Evolutionary conservation across 2,797 vertebrate species (phyloP).

Genomic region (Poecilia wingei): DNA sequence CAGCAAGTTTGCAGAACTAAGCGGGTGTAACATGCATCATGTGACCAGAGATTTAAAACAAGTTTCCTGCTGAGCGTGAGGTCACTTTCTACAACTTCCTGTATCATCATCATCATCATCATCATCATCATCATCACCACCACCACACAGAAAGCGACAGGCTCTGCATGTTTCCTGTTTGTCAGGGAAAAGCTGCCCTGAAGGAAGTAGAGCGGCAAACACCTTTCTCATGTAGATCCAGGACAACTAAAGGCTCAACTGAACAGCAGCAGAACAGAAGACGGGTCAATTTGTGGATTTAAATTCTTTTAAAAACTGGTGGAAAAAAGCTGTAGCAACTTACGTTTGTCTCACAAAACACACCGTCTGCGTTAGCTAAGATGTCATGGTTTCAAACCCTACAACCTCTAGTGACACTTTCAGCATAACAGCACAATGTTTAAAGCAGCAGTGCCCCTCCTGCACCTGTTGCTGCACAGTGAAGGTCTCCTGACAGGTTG

Average conservation of each 20-base stretch:
- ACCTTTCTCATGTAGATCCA: neutral
- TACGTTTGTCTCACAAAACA: neutral
- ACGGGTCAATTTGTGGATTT: neutral
- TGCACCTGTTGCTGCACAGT: neutral
- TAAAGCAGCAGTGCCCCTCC: neutral
- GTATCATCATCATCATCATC: neutral
- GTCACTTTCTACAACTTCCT: neutral
- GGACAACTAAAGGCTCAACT: neutral
- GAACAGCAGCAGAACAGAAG: neutral
- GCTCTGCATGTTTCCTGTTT: neutral
- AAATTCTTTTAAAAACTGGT: neutral
- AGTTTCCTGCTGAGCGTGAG: constrained; percentile 2
- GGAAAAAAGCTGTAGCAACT: neutral
- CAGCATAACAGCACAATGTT: neutral
- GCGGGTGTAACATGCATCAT: constrained; percentile 40
- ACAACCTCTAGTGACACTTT: neutral
- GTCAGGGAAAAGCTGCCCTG: neutral
- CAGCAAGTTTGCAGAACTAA: constrained; percentile 22
- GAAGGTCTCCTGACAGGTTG: neutral
- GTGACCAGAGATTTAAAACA: constrained; percentile 57
- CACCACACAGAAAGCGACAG: neutral
- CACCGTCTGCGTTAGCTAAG: neutral
- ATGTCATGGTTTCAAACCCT: neutral
- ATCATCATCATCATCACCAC: neutral
- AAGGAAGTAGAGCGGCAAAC: neutral